phyloP scores from a whole-genome alignment of 2,888 invertebrate species.

The Alloplasta piceator region DNA sequence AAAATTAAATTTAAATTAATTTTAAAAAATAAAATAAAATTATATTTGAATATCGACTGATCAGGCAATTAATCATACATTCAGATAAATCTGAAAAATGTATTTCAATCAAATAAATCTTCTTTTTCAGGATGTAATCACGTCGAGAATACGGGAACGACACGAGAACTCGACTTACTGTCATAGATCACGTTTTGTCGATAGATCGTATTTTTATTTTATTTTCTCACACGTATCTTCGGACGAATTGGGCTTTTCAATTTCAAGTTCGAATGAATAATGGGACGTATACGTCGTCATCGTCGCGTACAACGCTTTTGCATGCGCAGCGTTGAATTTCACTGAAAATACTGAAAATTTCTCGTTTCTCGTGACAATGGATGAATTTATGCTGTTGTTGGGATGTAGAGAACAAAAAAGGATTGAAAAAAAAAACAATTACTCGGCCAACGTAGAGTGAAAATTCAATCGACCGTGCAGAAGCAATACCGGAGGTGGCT shows the following conservation, averaged over 20 bases:
- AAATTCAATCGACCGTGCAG: conserved; percentile 41
- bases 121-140: no score
- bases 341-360: conserved; percentile 20
- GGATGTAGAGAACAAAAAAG: background rate
- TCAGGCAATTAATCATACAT: no score
- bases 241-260: conserved; percentile 5
- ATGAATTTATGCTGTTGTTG: conserved; percentile 5
- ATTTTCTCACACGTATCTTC: background rate
- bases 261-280: conserved; percentile 8
- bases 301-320: no score
- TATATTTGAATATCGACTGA: no score
- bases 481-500: conserved; percentile 31
- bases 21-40: no score
- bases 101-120: no score
- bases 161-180: no score
- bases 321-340: conserved; percentile 4
- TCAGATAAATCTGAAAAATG: no score
- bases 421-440: background rate
- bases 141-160: no score
- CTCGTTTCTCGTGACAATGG: conserved; percentile 31
- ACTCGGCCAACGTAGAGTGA: conserved; percentile 2
- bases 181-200: no score
- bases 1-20: no score
- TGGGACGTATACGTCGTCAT: background rate
- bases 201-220: no score